These are phyloP conservation scores for Torymus texanus DNA, from an alignment of 2,888 invertebrate genomes.

Conservation along the genomic window DNA sequence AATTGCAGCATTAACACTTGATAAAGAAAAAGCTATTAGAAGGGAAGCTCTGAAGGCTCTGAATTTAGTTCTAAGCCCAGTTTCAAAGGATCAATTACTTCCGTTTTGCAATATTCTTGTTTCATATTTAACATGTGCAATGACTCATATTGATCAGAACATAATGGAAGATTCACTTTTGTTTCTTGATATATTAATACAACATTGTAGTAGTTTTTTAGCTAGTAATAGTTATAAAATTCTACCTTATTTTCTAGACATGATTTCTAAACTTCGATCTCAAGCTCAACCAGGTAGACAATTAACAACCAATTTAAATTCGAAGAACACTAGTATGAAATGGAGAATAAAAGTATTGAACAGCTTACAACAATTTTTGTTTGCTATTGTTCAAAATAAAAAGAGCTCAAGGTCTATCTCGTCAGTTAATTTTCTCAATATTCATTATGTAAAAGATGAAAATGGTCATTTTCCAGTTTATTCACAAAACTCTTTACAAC, in stretches of 20 bases:
- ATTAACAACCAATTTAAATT: slow-evolving; percentile 82
- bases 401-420: slow-evolving; percentile 56
- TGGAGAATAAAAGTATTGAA: slow-evolving; percentile 87
- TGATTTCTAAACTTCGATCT: slow-evolving; percentile 85
- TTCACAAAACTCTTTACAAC: slow-evolving; percentile 53
- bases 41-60: slow-evolving; percentile 79
- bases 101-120: slow-evolving; percentile 88
- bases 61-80: slow-evolving; percentile 75
- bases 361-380: slow-evolving; percentile 81
- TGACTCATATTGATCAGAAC: slow-evolving; percentile 89
- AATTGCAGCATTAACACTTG: slow-evolving; percentile 82
- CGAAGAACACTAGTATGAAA: slow-evolving; percentile 84
- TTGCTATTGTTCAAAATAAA: slow-evolving; percentile 69
- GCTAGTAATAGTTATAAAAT: slow-evolving; percentile 83
- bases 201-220: slow-evolving; percentile 81
- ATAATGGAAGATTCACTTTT: slow-evolving; percentile 90
- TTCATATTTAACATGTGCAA: slow-evolving; percentile 89
- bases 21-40: slow-evolving; percentile 82
- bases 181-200: slow-evolving; percentile 86
- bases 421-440: slow-evolving; percentile 15
- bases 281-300: slow-evolving; percentile 82
- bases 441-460: slow-evolving; percentile 55
- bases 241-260: slow-evolving; percentile 87
- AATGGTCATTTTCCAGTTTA: slow-evolving; percentile 62
- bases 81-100: slow-evolving; percentile 77